These are phyloP conservation scores for Scolopax mira DNA, from an alignment of 2,113 vertebrate species.

Conservation along the genomic window DNA sequence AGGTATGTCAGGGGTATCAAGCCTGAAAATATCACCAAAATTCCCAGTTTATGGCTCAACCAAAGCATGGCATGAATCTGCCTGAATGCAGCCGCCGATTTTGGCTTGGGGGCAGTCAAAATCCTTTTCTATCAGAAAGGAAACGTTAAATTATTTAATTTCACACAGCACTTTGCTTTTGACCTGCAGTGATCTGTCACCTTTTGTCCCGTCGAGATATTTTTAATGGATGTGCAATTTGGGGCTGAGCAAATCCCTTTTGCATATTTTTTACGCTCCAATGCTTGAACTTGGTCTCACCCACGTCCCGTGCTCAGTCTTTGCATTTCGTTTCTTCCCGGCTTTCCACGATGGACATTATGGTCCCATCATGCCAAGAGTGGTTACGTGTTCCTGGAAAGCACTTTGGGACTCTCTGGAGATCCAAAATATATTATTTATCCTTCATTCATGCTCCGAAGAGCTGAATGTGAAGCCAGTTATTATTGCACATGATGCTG, in stretches of 20 bases:
- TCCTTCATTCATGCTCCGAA: background rate
- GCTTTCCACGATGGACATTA: background rate
- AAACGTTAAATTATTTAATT: background rate
- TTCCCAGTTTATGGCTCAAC: background rate
- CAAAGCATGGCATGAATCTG: background rate
- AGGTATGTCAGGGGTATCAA: background rate
- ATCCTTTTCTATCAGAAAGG: background rate
- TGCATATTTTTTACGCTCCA: background rate
- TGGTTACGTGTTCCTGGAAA: background rate
- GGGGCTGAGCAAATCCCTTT: background rate
- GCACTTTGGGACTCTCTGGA: background rate
- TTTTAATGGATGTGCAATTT: background rate
- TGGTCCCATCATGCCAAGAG: accelerated
- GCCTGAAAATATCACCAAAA: background rate
- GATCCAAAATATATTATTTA: background rate
- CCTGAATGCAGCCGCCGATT: background rate
- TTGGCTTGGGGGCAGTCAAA: background rate
- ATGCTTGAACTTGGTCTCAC: background rate
- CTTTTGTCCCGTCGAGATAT: background rate
- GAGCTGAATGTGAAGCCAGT: background rate
- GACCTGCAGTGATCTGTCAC: background rate
- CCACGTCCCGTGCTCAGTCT: background rate
- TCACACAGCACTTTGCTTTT: background rate
- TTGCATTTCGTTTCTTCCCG: background rate
- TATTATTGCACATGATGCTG: background rate